Percentiles rank a stretch among this genome's conserved stretches.
Evolutionary conservation across 1,140 invertebrate species (phyloP).

Genomic region (Vanessa atalanta): DNA sequence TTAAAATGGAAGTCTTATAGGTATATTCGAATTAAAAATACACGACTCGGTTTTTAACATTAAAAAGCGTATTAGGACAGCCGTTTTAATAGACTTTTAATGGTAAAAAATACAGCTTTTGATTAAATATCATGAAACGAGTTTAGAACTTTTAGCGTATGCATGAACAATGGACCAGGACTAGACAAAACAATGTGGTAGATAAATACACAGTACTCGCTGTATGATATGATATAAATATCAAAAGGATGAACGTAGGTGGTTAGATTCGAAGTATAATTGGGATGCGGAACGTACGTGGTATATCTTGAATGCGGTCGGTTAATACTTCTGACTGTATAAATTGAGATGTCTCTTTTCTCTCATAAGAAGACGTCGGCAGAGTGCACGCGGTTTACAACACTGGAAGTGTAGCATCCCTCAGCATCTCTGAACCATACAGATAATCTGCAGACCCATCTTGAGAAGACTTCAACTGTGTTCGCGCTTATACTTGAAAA

Average conservation of each 20-base stretch:
- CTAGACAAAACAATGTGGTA: not conserved
- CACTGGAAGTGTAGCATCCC: too few relatives aligned
- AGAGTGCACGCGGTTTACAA: too few relatives aligned
- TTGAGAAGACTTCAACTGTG: too few relatives aligned
- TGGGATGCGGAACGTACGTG: not conserved
- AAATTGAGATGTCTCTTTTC: too few relatives aligned
- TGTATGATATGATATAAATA: too few relatives aligned
- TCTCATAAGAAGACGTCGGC: too few relatives aligned
- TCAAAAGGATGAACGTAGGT: too few relatives aligned
- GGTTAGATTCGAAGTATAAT: not conserved
- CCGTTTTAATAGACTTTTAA: slow-evolving; percentile 18
- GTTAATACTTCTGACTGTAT: too few relatives aligned
- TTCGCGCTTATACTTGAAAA: too few relatives aligned
- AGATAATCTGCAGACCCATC: too few relatives aligned
- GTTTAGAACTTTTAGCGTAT: slow-evolving; percentile 2
- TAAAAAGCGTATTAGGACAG: slow-evolving; percentile 24
- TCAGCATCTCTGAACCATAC: too few relatives aligned
- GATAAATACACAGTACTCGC: not conserved
- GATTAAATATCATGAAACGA: not conserved
- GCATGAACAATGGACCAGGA: not conserved
- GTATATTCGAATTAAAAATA: slow-evolving; percentile 29
- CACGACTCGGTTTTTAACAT: slow-evolving; percentile 17
- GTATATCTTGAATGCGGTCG: too few relatives aligned
- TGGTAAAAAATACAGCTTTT: not conserved
- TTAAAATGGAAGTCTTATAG: slow-evolving; percentile 40